These are phyloP conservation scores for Hirtodrosophila duncani DNA, from an alignment of 2,888 invertebrate genomes.

Conservation along the genomic window DNA sequence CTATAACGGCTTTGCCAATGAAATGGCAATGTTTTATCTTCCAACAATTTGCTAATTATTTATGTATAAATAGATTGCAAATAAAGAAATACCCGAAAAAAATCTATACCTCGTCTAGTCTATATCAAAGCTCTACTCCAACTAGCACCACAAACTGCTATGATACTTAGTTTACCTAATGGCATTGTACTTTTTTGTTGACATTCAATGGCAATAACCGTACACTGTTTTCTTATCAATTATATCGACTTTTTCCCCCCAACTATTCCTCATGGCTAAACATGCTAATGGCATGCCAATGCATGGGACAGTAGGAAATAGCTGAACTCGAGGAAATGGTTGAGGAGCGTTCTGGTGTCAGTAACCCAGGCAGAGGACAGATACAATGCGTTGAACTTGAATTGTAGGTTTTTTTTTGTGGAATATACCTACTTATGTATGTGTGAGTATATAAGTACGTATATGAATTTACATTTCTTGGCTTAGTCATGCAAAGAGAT, in stretches of 20 bases:
- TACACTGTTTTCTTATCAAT: constrained; percentile 54
- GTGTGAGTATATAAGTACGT: constrained; percentile 29
- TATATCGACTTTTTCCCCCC: constrained; percentile 27
- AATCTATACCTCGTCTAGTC: no score
- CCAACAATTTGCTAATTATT: no score
- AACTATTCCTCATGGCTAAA: constrained; percentile 10
- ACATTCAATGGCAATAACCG: background rate
- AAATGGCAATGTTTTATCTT: no score
- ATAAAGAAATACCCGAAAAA: no score
- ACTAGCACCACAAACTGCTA: background rate
- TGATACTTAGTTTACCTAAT: constrained; percentile 49
- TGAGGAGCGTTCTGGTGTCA: constrained; percentile 47
- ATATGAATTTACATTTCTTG: constrained; percentile 13
- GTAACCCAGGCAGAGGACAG: constrained; percentile 57
- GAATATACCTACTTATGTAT: constrained; percentile 10
- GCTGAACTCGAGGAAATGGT: constrained; percentile 36
- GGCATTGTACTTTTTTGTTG: constrained; percentile 34
- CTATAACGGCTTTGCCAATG: no score
- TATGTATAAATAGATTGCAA: no score
- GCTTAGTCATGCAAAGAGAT: constrained; percentile 54
- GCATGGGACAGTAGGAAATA: constrained; percentile 27
- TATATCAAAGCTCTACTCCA: no score
- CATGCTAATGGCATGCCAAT: constrained; percentile 37
- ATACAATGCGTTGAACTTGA: constrained; percentile 61
- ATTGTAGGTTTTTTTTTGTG: constrained; percentile 13